Conservation (phyloP, 2,888 invertebrate genomes). For the Pollenia amentaria region DNA sequence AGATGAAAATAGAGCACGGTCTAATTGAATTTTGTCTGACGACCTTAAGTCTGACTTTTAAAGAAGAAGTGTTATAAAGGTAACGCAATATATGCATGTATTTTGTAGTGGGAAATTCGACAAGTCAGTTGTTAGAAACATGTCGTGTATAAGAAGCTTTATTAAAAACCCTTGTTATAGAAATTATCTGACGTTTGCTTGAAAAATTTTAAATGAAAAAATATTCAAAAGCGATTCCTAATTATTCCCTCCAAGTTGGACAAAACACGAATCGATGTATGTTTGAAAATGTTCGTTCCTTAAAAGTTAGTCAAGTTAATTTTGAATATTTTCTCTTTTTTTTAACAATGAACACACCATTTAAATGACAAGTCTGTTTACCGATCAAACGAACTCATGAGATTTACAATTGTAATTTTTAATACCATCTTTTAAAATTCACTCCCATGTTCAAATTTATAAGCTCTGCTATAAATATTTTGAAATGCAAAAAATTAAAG, state of each 20-base stretch:
- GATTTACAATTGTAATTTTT: conserved; percentile 2
- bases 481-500: conserved; percentile 18
- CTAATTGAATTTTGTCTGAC: too few relatives aligned
- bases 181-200: too few relatives aligned
- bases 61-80: too few relatives aligned
- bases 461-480: not conserved
- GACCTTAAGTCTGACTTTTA: too few relatives aligned
- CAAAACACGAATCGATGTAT: not conserved
- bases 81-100: too few relatives aligned
- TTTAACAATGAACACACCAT: not conserved
- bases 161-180: too few relatives aligned
- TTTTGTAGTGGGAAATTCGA: too few relatives aligned
- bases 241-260: not conserved
- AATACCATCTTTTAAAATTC: conserved; percentile 14
- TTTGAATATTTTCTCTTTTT: conserved; percentile 15
- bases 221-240: too few relatives aligned
- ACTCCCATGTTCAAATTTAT: conserved; percentile 14
- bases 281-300: not conserved
- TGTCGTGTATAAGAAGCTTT: too few relatives aligned
- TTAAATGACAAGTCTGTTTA: conserved; percentile 25
- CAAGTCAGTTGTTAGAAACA: too few relatives aligned
- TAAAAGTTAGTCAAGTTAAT: not conserved
- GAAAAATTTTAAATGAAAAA: too few relatives aligned
- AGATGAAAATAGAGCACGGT: too few relatives aligned
- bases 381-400: not conserved